These are phyloP conservation scores for Polypedilum pembai DNA, from an alignment of 1,140 invertebrate genomes.

Conservation along the genomic window DNA sequence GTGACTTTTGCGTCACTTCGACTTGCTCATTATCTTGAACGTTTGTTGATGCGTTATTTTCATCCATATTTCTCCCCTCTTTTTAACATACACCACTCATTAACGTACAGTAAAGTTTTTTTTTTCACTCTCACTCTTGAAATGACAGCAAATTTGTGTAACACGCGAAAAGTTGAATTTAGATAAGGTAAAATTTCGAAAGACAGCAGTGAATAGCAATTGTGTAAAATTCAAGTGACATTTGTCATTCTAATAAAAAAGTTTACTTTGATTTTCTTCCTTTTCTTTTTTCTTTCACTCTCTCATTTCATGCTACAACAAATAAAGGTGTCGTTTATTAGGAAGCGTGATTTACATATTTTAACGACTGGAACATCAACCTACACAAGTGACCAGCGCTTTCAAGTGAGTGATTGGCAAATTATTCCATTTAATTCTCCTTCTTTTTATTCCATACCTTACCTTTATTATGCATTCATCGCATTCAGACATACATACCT, in stretches of 20 bases:
- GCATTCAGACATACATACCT: no score
- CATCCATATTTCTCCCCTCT: conserved; percentile 1
- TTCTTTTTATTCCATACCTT: no score
- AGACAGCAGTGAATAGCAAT: no score
- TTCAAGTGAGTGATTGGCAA: conserved; percentile 47
- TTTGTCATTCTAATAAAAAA: not conserved
- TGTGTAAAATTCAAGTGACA: no score
- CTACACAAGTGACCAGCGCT: conserved; percentile 72
- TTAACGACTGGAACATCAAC: conserved; percentile 67
- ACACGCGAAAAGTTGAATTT: not conserved
- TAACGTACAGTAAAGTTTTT: not conserved
- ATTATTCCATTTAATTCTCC: no score
- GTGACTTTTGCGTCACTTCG: not conserved
- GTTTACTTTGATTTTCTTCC: conserved; percentile 5
- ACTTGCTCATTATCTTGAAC: not conserved
- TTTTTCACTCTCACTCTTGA: no score
- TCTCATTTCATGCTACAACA: not conserved
- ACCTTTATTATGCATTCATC: no score
- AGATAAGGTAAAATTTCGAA: no score
- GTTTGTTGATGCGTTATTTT: not conserved
- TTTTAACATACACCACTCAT: no score
- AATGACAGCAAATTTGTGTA: not conserved
- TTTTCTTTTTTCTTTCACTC: no score
- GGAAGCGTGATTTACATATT: conserved; percentile 73
- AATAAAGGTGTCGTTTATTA: conserved; percentile 71